A percentile compares a stretch with the other conserved stretches of the same genome.
phyloP scores from a whole-genome alignment of 2,113 vertebrate genomes.

The Ictalurus punctatus region DNA sequence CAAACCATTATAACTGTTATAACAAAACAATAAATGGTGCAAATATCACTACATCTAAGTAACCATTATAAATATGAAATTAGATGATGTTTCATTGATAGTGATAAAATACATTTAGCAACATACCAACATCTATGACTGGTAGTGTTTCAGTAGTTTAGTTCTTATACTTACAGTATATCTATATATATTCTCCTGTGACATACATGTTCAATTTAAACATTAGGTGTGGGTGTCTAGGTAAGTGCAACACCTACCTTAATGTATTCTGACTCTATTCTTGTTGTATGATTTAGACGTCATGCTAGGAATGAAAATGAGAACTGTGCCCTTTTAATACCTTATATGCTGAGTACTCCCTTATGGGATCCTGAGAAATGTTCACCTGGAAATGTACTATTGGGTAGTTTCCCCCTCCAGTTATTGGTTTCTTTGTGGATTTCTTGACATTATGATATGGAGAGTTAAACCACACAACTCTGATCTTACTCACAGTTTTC shows the following conservation, averaged over 20 bases:
- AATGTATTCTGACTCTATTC: background rate
- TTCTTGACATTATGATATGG: constrained; percentile 2
- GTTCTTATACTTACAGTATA: background rate
- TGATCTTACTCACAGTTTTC: constrained; percentile 2
- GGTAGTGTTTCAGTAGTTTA: background rate
- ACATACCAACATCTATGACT: background rate
- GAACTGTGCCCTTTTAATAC: background rate
- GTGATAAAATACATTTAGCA: background rate
- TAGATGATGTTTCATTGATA: background rate
- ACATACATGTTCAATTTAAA: background rate
- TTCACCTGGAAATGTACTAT: background rate
- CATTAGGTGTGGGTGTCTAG: background rate
- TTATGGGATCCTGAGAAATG: background rate
- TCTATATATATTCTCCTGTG: background rate
- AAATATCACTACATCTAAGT: background rate
- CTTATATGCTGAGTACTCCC: constrained; percentile 6
- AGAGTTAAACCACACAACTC: background rate
- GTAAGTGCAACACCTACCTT: constrained; percentile 1
- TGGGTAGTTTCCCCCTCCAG: background rate
- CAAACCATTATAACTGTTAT: background rate
- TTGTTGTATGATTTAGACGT: background rate
- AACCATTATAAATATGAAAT: background rate
- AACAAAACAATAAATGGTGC: background rate
- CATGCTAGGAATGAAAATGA: constrained; percentile 42
- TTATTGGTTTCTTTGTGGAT: background rate